A percentile compares a stretch with the other conserved stretches of the same genome.
phyloP scores from a whole-genome alignment of 2,113 vertebrate species.

The Anhinga rufa region DNA sequence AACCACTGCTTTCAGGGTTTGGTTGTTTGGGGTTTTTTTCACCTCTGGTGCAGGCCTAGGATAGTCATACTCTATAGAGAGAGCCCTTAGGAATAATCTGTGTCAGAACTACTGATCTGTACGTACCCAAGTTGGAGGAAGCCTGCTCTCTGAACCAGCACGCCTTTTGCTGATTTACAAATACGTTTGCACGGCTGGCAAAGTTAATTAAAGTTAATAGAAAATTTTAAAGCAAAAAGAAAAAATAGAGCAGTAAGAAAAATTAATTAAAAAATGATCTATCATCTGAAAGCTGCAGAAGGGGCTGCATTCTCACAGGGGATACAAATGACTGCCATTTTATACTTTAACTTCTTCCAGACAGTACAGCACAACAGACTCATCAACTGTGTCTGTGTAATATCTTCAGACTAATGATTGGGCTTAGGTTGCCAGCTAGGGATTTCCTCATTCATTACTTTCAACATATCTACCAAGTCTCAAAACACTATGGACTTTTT shows the following conservation, averaged over 20 bases:
- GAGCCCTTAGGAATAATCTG: not conserved
- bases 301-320: not conserved
- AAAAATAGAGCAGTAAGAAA: not conserved
- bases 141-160: not conserved
- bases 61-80: not conserved
- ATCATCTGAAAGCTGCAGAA: not conserved
- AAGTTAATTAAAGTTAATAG: conserved; percentile 17
- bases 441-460: conserved; percentile 44
- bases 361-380: conserved; percentile 22
- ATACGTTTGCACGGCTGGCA: not conserved
- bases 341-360: conserved; percentile 22
- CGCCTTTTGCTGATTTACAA: not conserved
- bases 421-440: conserved; percentile 5
- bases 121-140: not conserved
- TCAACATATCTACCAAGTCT: not conserved
- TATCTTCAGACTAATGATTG: conserved; percentile 26
- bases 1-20: not conserved
- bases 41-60: not conserved
- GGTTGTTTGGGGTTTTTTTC: not conserved
- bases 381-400: conserved; percentile 28
- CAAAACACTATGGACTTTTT: not conserved
- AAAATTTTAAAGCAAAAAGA: not conserved
- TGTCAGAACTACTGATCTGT: not conserved
- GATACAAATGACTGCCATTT: conserved; percentile 35
- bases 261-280: conserved; percentile 25